Evolutionary conservation across 2,888 invertebrate genomes (phyloP).

Genomic region (Hybos culiciformis): DNA sequence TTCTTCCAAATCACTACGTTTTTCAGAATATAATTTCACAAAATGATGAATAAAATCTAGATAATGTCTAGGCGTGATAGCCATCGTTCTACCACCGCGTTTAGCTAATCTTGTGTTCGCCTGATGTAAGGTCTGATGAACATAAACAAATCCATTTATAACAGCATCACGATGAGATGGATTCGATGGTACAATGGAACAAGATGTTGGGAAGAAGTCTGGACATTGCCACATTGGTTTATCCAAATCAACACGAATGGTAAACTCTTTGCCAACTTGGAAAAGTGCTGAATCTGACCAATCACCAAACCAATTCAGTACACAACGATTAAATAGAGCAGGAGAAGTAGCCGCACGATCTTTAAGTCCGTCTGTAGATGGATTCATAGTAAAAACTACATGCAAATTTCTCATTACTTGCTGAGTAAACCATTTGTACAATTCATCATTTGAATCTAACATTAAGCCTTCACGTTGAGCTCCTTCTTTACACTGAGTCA

Average conservation of each 20-base stretch:
- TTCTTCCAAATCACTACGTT: slow-evolving; percentile 94
- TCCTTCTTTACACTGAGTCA: slow-evolving; percentile 99
- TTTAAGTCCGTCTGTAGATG: slow-evolving; percentile 94
- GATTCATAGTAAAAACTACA: slow-evolving; percentile 99
- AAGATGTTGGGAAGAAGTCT: slow-evolving; percentile 80
- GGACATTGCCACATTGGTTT: slow-evolving; percentile 73
- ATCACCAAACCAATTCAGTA: slow-evolving; percentile 99
- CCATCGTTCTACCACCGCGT: slow-evolving; percentile 89
- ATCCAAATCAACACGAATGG: slow-evolving; percentile 87
- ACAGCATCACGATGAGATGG: slow-evolving; percentile 88
- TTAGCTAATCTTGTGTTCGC: slow-evolving; percentile 84
- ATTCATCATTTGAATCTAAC: slow-evolving; percentile 95
- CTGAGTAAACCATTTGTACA: slow-evolving; percentile 99
- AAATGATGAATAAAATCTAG: slow-evolving; percentile 99
- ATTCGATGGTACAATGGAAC: slow-evolving; percentile 56
- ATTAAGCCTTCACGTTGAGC: slow-evolving; percentile 95
- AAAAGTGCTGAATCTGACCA: slow-evolving; percentile 95
- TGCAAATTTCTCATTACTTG: slow-evolving; percentile 98
- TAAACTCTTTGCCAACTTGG: slow-evolving; percentile 95
- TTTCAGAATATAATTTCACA: slow-evolving; percentile 94
- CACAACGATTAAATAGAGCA: slow-evolving; percentile 96
- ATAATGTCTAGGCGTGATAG: slow-evolving; percentile 95
- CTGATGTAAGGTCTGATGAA: slow-evolving; percentile 92
- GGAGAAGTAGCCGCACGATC: slow-evolving; percentile 98
- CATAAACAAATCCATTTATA: slow-evolving; percentile 97